Conservation (phyloP, 2,888 invertebrate species). For the Tipula helvola region DNA sequence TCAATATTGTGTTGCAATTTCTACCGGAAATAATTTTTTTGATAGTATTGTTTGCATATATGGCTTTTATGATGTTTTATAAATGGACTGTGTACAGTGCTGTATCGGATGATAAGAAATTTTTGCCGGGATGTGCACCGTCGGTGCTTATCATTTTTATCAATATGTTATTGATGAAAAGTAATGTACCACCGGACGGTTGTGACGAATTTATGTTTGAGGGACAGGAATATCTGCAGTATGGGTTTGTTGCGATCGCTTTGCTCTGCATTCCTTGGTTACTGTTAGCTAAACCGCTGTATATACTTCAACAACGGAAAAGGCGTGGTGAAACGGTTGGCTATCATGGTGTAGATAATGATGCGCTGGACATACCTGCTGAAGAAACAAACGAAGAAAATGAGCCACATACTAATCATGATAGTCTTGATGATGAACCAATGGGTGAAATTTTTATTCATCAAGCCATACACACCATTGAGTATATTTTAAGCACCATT, state of each 20-base stretch:
- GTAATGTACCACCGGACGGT: conserved; percentile 30
- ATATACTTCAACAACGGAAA: conserved; percentile 46
- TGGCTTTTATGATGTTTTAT: conserved; percentile 81
- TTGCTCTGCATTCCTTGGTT: conserved; percentile 86
- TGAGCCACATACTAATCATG: conserved; percentile 14
- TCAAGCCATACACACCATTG: conserved; percentile 92
- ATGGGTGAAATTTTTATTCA: conserved; percentile 85
- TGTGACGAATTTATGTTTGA: conserved; percentile 56
- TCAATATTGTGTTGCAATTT: conserved; percentile 69
- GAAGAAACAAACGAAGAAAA: conserved; percentile 17
- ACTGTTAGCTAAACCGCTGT: conserved; percentile 81
- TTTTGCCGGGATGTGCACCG: conserved; percentile 50
- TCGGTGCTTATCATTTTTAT: conserved; percentile 65
- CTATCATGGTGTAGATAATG: conserved; percentile 50
- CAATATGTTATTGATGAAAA: conserved; percentile 61
- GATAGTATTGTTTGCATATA: conserved; percentile 74
- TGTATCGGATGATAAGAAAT: conserved; percentile 25
- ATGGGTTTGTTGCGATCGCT: conserved; percentile 62
- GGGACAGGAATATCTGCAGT: conserved; percentile 59
- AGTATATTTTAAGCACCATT: conserved; percentile 89
- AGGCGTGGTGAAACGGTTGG: conserved; percentile 29
- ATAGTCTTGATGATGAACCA: conserved; percentile 44
- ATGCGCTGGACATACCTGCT: conserved; percentile 45
- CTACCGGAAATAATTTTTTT: conserved; percentile 87
- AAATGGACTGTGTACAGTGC: conserved; percentile 73